Evolutionary conservation across 2,113 vertebrate species (phyloP).

Genomic region (Neoarius graeffei): DNA sequence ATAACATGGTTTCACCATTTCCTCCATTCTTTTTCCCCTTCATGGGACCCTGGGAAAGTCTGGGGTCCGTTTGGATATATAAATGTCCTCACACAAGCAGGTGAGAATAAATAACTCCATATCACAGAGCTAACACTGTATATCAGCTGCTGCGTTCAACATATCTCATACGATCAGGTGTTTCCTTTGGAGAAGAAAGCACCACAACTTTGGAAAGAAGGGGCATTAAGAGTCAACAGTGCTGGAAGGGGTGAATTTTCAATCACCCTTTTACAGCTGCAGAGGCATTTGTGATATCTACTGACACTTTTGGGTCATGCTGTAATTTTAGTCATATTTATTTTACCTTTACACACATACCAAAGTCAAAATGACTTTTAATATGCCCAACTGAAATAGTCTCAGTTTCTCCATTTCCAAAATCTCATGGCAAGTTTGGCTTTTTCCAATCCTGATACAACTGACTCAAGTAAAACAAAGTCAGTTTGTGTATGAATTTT

Average conservation of each 20-base stretch:
- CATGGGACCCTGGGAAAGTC: conserved; percentile 26
- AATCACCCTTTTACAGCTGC: background rate
- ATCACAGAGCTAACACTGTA: conserved; percentile 35
- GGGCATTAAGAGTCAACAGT: background rate
- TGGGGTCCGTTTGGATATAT: conserved; percentile 40
- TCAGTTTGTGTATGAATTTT: background rate
- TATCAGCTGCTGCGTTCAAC: conserved; percentile 32
- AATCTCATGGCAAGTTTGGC: background rate
- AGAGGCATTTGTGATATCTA: background rate
- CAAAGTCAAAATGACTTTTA: background rate
- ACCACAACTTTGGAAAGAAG: background rate
- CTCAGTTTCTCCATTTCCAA: background rate
- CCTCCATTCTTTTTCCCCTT: background rate
- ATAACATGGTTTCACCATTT: conserved; percentile 46
- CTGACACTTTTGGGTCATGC: background rate
- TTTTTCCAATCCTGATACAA: background rate
- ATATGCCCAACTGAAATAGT: background rate
- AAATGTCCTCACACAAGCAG: conserved; percentile 48
- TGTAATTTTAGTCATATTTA: background rate
- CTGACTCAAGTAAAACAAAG: background rate
- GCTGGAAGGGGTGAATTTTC: background rate
- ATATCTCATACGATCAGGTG: conserved; percentile 9
- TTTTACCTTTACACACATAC: background rate
- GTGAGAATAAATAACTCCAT: conserved; percentile 42
- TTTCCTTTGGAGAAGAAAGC: conserved; percentile 33